Percentiles rank a stretch among this genome's conserved stretches.
phyloP scores from a whole-genome alignment of 2,888 invertebrate genomes.

The Drosophila dives region DNA sequence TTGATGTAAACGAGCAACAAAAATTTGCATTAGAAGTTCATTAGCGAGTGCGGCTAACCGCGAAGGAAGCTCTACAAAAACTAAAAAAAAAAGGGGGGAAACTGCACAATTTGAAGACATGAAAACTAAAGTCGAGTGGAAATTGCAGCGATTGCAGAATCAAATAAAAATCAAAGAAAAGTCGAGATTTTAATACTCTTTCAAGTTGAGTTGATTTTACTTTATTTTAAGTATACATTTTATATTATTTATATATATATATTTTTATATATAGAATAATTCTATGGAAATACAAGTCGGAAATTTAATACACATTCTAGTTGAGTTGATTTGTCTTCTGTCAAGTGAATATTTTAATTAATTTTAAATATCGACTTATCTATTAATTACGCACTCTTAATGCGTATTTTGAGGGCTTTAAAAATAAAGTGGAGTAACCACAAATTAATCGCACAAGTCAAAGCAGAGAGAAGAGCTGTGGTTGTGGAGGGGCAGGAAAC shows the following conservation, averaged over 20 bases:
- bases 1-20: conserved; percentile 53
- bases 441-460: conserved; percentile 45
- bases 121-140: conserved; percentile 23
- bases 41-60: conserved; percentile 68
- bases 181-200: conserved; percentile 15
- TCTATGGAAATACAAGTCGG: neutral
- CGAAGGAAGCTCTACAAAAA: conserved; percentile 46
- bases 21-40: conserved; percentile 80
- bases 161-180: conserved; percentile 6
- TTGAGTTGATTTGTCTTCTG: neutral
- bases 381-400: neutral
- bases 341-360: neutral
- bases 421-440: conserved; percentile 32
- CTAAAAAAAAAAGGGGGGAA: conserved; percentile 8
- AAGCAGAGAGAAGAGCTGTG: neutral
- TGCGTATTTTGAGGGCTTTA: neutral
- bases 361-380: neutral
- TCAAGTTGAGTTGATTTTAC: neutral
- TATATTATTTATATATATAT: neutral
- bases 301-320: neutral
- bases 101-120: conserved; percentile 45
- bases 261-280: no score
- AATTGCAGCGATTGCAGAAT: conserved; percentile 17
- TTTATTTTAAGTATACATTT: neutral
- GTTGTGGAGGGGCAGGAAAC: fast-evolving